Evolutionary conservation across 2,888 invertebrate genomes (phyloP).

Genomic region (Andrena flavipes): DNA sequence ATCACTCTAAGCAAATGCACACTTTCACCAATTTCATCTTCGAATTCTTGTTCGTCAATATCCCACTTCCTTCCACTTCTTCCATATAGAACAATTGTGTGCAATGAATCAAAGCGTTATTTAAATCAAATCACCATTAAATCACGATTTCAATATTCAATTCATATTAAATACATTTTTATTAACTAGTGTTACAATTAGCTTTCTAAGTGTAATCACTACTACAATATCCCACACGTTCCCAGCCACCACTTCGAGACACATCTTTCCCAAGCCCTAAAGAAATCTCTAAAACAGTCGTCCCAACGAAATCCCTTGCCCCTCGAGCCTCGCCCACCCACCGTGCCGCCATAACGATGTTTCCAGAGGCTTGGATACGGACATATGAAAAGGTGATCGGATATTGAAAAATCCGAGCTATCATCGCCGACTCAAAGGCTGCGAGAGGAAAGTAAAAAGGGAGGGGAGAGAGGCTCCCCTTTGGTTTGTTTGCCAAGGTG

Average conservation of each 20-base stretch:
- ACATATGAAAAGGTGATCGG: constrained; percentile 41
- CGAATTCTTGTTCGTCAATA: too few species aligned
- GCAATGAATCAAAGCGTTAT: too few species aligned
- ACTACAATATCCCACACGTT: background rate
- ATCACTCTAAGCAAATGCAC: too few species aligned
- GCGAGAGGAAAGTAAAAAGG: background rate
- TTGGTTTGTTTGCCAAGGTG: constrained; percentile 44
- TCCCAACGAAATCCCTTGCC: background rate
- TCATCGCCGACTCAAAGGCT: constrained; percentile 7
- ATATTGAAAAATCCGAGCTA: constrained; percentile 44
- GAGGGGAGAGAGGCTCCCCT: background rate
- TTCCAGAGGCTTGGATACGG: background rate
- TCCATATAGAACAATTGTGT: too few species aligned
- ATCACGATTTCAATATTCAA: too few species aligned
- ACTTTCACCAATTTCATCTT: too few species aligned
- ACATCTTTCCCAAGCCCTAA: too few species aligned
- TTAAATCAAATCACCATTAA: too few species aligned
- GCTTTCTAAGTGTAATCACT: background rate
- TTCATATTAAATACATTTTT: too few species aligned
- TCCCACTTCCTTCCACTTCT: too few species aligned
- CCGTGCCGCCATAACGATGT: background rate
- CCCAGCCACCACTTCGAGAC: background rate
- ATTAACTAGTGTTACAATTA: background rate
- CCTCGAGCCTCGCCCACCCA: background rate
- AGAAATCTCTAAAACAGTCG: background rate